Conservation (phyloP, 1,140 invertebrate species). For the Cepaea nemoralis region DNA sequence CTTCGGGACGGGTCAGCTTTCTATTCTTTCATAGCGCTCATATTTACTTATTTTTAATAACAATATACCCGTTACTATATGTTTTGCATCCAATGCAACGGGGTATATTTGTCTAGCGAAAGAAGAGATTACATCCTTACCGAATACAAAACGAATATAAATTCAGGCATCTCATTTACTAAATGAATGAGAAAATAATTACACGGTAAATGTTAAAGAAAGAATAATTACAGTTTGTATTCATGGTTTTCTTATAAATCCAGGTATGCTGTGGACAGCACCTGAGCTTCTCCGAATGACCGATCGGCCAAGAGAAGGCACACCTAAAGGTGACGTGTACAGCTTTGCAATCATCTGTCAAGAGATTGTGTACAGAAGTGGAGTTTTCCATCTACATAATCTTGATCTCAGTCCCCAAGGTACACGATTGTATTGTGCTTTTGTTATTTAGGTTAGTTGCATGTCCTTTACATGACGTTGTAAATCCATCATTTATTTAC, state of each 20-base stretch:
- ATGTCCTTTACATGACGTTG: not conserved
- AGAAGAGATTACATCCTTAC: too few species aligned
- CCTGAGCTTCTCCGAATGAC: slow-evolving; percentile 84
- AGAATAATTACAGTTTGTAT: too few species aligned
- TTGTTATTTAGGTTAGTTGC: too few species aligned
- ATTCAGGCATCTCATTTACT: not conserved
- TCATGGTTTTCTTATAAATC: not conserved
- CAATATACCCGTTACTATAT: too few species aligned
- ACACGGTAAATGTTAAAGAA: not conserved
- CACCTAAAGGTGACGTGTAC: slow-evolving; percentile 93
- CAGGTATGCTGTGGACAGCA: slow-evolving; percentile 85
- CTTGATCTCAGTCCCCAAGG: slow-evolving; percentile 73
- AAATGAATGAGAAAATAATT: not conserved
- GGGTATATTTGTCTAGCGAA: too few species aligned
- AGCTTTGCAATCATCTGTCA: slow-evolving; percentile 96
- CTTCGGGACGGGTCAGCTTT: too few species aligned
- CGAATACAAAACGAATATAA: not conserved
- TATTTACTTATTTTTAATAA: too few species aligned
- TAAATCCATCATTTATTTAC: not conserved
- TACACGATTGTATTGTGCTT: slow-evolving; percentile 48
- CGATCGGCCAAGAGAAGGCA: slow-evolving; percentile 73
- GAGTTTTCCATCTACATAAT: slow-evolving; percentile 87
- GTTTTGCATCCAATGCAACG: too few species aligned
- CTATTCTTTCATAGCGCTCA: too few species aligned
- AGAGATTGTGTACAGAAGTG: slow-evolving; percentile 81